phyloP scores from a whole-genome alignment of 1,140 invertebrate genomes.

The Monomorium pharaonis region DNA sequence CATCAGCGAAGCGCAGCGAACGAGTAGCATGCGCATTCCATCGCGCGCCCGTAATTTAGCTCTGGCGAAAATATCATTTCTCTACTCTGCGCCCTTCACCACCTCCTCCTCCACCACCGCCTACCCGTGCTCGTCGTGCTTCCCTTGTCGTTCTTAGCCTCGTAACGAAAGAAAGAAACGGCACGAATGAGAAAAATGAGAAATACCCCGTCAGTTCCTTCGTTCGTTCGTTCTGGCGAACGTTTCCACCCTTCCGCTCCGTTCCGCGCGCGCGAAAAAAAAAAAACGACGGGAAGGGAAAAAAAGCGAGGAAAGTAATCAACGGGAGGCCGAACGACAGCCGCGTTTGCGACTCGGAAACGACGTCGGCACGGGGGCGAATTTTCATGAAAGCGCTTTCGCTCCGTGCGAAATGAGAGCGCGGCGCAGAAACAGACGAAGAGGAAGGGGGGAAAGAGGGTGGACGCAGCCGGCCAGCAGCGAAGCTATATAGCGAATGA shows the following conservation, averaged over 20 bases:
- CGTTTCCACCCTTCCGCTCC: neutral
- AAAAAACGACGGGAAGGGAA: neutral
- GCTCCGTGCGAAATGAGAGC: slow-evolving; percentile 65
- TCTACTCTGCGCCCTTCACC: slow-evolving; percentile 15
- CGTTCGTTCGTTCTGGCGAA: slow-evolving; percentile 11
- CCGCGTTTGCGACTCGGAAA: slow-evolving; percentile 64
- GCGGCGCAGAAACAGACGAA: slow-evolving; percentile 1
- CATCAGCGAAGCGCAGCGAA: slow-evolving; percentile 46
- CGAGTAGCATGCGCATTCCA: slow-evolving; percentile 57
- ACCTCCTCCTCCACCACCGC: neutral
- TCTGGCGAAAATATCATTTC: slow-evolving; percentile 54
- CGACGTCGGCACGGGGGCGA: slow-evolving; percentile 63
- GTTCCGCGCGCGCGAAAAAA: neutral
- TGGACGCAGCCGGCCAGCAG: neutral
- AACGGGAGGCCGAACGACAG: slow-evolving; percentile 65
- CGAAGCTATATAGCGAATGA: slow-evolving; percentile 27
- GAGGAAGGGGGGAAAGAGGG: neutral
- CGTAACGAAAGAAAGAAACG: slow-evolving; percentile 48
- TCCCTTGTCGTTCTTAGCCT: slow-evolving; percentile 1
- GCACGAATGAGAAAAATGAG: slow-evolving; percentile 26
- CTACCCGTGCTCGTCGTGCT: neutral
- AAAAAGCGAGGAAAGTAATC: slow-evolving; percentile 67
- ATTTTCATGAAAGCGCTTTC: slow-evolving; percentile 72
- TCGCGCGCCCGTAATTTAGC: slow-evolving; percentile 55
- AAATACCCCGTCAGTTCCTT: slow-evolving; percentile 46